Evolutionary conservation across 2,888 invertebrate genomes (phyloP).

Genomic region (Watsonalla binaria): DNA sequence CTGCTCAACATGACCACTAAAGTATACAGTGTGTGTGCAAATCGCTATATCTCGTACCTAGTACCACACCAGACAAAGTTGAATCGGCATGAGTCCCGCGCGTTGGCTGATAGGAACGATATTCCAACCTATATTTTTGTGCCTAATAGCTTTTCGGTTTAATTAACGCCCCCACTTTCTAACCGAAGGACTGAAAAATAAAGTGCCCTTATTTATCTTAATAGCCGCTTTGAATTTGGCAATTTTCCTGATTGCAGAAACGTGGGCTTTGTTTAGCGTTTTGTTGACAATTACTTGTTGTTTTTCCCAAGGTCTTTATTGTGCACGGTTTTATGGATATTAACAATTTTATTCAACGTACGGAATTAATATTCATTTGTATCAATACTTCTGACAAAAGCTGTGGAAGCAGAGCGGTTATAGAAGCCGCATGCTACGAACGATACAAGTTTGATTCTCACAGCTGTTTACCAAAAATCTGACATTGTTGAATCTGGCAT

Average conservation of each 20-base stretch:
- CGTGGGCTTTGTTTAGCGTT: neutral
- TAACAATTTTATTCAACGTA: neutral
- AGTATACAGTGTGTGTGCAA: neutral
- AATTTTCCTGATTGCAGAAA: neutral
- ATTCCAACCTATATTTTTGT: constrained; percentile 17
- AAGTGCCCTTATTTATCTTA: constrained; percentile 3
- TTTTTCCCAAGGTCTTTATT: neutral
- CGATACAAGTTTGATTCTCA: too few relatives aligned
- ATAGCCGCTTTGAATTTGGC: neutral
- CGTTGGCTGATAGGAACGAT: constrained; percentile 7
- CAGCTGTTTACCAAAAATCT: too few relatives aligned
- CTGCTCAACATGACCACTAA: too few relatives aligned
- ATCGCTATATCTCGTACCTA: neutral
- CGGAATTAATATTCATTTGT: neutral
- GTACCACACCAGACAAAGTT: neutral
- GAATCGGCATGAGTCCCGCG: neutral
- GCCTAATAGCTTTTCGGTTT: constrained; percentile 16
- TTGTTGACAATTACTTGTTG: neutral
- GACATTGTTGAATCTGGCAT: too few relatives aligned
- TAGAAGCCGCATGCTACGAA: too few relatives aligned
- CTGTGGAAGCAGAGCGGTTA: too few relatives aligned
- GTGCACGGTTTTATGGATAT: neutral
- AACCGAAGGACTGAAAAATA: neutral
- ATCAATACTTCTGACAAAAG: too few relatives aligned
- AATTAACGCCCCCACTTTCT: constrained; percentile 10